Evolutionary conservation across 2,888 invertebrate species (phyloP).

Genomic region (Formica aserva): DNA sequence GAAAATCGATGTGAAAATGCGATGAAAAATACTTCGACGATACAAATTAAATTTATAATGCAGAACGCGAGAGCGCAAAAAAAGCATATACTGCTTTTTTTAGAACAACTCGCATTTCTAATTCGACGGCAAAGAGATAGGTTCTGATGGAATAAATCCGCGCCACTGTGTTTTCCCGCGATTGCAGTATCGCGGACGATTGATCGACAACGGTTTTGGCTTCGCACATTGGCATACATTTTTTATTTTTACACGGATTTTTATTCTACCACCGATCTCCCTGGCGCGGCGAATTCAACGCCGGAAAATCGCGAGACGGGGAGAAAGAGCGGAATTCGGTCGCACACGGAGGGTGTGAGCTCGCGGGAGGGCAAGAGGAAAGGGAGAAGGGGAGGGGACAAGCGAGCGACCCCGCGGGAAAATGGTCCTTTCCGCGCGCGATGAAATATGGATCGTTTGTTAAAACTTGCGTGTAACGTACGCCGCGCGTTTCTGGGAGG

Average conservation of each 20-base stretch:
- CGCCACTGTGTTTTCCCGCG: conserved; percentile 1
- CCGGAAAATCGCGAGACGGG: conserved; percentile 35
- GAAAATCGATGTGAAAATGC: neutral
- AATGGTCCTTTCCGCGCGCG: conserved; percentile 49
- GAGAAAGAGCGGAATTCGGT: conserved; percentile 22
- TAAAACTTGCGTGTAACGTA: conserved; percentile 46
- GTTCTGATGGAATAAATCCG: conserved; percentile 24
- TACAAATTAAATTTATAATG: neutral
- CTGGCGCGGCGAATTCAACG: conserved; percentile 1
- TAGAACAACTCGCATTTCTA: conserved; percentile 9
- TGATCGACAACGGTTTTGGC: conserved; percentile 44
- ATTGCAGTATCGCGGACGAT: conserved; percentile 34
- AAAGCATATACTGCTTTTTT: neutral
- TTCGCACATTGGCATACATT: conserved; percentile 44
- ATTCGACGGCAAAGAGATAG: conserved; percentile 20
- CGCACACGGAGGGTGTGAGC: conserved; percentile 6
- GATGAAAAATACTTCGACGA: neutral
- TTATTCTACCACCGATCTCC: conserved; percentile 15
- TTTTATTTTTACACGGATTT: conserved; percentile 46
- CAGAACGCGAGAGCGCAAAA: too few relatives aligned
- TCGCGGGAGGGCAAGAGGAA: neutral
- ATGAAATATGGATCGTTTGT: conserved; percentile 57
- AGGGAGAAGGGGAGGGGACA: neutral
- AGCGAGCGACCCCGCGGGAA: conserved; percentile 44
- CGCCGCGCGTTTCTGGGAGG: conserved; percentile 1